A percentile compares a stretch with the other conserved stretches of the same genome.
Evolutionary conservation across 2,888 invertebrate genomes (phyloP).

Genomic region (Lucinisca nassula): DNA sequence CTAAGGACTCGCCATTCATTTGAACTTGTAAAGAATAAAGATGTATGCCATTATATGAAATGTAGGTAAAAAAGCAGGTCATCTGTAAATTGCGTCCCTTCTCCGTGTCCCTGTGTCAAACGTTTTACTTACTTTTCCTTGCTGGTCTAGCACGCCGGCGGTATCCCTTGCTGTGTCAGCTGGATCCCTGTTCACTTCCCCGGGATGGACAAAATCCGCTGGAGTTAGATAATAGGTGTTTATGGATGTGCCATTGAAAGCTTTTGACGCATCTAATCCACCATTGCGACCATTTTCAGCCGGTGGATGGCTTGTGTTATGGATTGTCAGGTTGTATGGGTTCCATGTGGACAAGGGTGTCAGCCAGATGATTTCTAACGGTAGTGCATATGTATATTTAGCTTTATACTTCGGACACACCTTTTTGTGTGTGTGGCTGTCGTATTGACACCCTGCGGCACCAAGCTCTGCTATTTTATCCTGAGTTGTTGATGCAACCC

Average conservation of each 20-base stretch:
- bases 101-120: no score
- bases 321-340: conserved; percentile 72
- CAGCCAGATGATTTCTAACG: conserved; percentile 82
- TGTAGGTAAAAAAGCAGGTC: no score
- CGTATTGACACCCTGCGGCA: conserved; percentile 55
- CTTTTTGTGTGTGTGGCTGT: conserved; percentile 44
- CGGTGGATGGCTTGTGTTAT: neutral
- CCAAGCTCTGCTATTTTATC: conserved; percentile 69
- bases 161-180: conserved; percentile 72
- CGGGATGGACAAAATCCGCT: conserved; percentile 52
- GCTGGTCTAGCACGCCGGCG: conserved; percentile 69
- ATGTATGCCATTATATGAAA: no score
- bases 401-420: conserved; percentile 56
- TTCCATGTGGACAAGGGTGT: conserved; percentile 84
- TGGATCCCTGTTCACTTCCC: conserved; percentile 58
- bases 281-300: conserved; percentile 20
- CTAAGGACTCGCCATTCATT: no score
- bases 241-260: conserved; percentile 71
- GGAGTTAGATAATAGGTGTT: conserved; percentile 71
- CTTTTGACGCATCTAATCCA: conserved; percentile 38
- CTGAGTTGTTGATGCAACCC: conserved; percentile 75
- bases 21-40: no score
- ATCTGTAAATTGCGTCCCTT: no score
- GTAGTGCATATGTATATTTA: conserved; percentile 81
- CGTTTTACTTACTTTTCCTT: conserved; percentile 52